A percentile compares a stretch with the other conserved stretches of the same genome.
Conservation (phyloP, 2,113 vertebrate species). For the Nycticryphes semicollaris region DNA sequence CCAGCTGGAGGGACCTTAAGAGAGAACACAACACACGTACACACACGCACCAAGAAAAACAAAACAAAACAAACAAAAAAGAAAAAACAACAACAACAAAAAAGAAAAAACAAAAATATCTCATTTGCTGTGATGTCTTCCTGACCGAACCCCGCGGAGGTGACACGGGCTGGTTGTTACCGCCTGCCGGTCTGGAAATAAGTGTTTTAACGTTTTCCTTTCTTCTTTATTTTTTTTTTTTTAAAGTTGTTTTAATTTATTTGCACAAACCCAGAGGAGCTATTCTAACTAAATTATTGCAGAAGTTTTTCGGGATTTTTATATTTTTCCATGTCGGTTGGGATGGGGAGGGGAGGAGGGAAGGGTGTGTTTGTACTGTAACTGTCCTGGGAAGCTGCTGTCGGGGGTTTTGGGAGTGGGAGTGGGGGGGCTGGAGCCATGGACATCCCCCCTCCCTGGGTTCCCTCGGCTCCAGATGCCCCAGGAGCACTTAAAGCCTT, state of each 20-base stretch:
- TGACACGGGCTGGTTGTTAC: slow-evolving; percentile 39
- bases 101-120: background rate
- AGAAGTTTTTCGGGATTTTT: slow-evolving; percentile 74
- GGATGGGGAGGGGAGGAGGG: slow-evolving; percentile 64
- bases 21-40: background rate
- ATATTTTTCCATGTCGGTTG: slow-evolving; percentile 79
- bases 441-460: background rate
- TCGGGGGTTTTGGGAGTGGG: background rate
- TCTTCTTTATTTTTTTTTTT: too few species aligned
- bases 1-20: slow-evolving; percentile 38
- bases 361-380: slow-evolving; percentile 67
- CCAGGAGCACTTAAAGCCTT: slow-evolving; percentile 61
- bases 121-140: slow-evolving; percentile 14
- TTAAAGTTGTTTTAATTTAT: slow-evolving; percentile 81
- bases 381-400: slow-evolving; percentile 62
- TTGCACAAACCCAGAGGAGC: slow-evolving; percentile 84
- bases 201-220: slow-evolving; percentile 61
- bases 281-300: slow-evolving; percentile 86
- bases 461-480: background rate
- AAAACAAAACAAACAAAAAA: background rate
- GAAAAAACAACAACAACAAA: background rate
- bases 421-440: background rate
- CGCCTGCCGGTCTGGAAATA: slow-evolving; percentile 70
- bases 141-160: slow-evolving; percentile 31
- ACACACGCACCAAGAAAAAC: background rate